Percentiles rank a stretch among this genome's conserved stretches.
Evolutionary conservation across 2,888 invertebrate species (phyloP).

Genomic region (Cordylochernes scorpioides): DNA sequence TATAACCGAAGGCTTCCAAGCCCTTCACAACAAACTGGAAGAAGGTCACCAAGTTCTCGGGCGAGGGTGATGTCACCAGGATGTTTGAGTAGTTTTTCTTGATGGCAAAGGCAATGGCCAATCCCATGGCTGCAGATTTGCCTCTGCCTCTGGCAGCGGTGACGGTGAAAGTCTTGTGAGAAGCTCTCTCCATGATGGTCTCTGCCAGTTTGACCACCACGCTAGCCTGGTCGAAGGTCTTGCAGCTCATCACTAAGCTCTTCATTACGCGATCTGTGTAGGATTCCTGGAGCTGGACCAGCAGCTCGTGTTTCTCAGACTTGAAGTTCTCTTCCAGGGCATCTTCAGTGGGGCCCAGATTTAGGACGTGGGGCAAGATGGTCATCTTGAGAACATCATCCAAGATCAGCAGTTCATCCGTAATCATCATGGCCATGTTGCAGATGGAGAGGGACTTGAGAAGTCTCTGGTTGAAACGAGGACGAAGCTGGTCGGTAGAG

Average conservation of each 20-base stretch:
- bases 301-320: too few species aligned
- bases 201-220: conserved; percentile 77
- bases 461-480: too few species aligned
- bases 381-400: too few species aligned
- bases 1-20: conserved; percentile 69
- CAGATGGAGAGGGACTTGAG: too few species aligned
- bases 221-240: conserved; percentile 71
- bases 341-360: too few species aligned
- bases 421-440: too few species aligned
- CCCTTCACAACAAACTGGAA: conserved; percentile 92
- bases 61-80: conserved; percentile 89
- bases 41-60: conserved; percentile 86
- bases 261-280: too few species aligned
- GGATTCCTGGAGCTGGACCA: too few species aligned
- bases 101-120: conserved; percentile 43
- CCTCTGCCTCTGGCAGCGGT: conserved; percentile 91
- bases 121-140: conserved; percentile 85
- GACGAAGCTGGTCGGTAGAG: too few species aligned
- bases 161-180: conserved; percentile 65
- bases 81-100: conserved; percentile 62
- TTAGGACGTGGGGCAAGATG: too few species aligned
- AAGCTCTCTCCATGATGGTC: conserved; percentile 67
- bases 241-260: conserved; percentile 60
- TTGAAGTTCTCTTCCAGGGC: too few species aligned
- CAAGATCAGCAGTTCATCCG: too few species aligned